Evolutionary conservation across 1,140 invertebrate species (phyloP).

Genomic region (Brachionus koreanus): DNA sequence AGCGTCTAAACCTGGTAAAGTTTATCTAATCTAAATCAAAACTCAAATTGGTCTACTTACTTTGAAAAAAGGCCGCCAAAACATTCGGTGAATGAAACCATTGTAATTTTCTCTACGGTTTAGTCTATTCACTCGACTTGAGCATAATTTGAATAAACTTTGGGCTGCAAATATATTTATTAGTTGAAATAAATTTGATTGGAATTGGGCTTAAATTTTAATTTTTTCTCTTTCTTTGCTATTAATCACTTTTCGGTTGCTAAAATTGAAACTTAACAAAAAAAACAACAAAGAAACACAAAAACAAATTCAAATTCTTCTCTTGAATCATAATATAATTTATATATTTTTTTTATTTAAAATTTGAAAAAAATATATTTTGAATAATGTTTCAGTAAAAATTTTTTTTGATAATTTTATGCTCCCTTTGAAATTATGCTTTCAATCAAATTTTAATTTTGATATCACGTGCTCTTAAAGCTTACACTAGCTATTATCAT

Average conservation of each 20-base stretch:
- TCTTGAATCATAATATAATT: not conserved
- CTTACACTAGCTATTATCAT: not conserved
- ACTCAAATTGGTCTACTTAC: not conserved
- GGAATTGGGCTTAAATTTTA: not conserved
- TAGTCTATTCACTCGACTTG: not conserved
- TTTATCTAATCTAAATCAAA: not conserved
- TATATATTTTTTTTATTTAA: not conserved
- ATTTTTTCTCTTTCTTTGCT: not conserved
- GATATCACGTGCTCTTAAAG: not conserved
- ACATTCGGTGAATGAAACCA: conserved; percentile 44
- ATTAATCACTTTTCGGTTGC: not conserved
- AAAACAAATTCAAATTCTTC: not conserved
- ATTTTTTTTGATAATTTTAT: not conserved
- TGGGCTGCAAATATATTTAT: not conserved
- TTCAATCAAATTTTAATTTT: not conserved
- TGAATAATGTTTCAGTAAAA: not conserved
- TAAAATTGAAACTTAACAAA: not conserved
- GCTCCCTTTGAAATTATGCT: not conserved
- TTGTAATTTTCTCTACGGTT: not conserved
- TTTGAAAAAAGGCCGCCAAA: conserved; percentile 19
- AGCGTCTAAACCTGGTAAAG: not conserved
- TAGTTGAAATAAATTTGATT: not conserved
- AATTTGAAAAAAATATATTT: not conserved
- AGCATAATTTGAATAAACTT: not conserved
- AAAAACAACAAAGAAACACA: not conserved